A percentile compares a stretch with the other conserved stretches of the same genome.
Evolutionary conservation across 2,113 vertebrate genomes (phyloP).

Genomic region (Polypterus bichir): DNA sequence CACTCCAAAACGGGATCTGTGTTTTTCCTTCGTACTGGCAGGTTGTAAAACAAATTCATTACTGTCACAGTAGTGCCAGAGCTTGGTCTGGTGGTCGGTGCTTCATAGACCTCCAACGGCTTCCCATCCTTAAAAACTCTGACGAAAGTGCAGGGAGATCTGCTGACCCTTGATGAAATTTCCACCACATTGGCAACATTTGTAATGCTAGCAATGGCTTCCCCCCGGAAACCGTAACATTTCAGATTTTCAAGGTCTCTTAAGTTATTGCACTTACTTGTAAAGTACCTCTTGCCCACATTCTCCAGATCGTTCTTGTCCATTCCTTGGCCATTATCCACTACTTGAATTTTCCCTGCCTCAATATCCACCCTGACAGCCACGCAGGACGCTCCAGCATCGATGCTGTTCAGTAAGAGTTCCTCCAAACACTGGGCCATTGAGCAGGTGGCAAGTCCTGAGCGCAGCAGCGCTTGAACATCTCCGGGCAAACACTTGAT

Average conservation of each 20-base stretch:
- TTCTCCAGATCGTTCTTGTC: conserved; percentile 55
- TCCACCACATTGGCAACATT: conserved; percentile 68
- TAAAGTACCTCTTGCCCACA: conserved; percentile 69
- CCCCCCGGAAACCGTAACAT: conserved; percentile 82
- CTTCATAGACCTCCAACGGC: conserved; percentile 53
- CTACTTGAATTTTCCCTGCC: conserved; percentile 79
- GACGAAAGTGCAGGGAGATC: conserved; percentile 60
- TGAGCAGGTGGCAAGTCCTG: conserved; percentile 66
- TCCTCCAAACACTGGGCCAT: conserved; percentile 85
- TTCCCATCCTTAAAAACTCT: conserved; percentile 73
- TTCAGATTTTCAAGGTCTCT: conserved; percentile 66
- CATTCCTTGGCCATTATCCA: conserved; percentile 82
- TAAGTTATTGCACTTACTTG: conserved; percentile 72
- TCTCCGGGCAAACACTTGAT: conserved; percentile 66
- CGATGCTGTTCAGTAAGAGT: conserved; percentile 78
- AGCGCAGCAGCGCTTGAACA: conserved; percentile 68
- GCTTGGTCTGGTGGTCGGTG: conserved; percentile 60
- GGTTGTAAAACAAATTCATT: conserved; percentile 74
- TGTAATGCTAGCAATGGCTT: conserved; percentile 78
- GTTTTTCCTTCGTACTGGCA: conserved; percentile 78
- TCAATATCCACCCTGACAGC: conserved; percentile 75
- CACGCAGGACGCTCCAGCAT: conserved; percentile 79
- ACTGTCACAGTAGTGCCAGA: conserved; percentile 71
- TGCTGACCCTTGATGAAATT: conserved; percentile 64
- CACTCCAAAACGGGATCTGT: conserved; percentile 68